Base-by-base conservation (phyloP, 92 coral and sea anemone species). In the Metridium senile region DNA sequence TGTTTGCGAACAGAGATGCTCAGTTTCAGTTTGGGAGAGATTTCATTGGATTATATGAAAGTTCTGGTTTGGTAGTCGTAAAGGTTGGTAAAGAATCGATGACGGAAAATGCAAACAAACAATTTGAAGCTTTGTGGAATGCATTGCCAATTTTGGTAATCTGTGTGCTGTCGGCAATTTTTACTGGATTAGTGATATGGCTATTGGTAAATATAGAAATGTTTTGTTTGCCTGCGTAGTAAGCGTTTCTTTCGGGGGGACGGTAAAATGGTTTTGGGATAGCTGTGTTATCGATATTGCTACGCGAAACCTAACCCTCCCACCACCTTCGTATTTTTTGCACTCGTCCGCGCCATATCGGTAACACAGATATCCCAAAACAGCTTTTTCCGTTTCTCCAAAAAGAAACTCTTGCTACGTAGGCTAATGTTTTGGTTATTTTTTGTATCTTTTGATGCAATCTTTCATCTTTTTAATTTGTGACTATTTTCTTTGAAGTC, bases 1-100 rank as follows among this genome's bases (percentile, higher is more conserved):
- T 66, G 47, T 66, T 66, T 66, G 72, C 72, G 19, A 10, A 66
- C 25, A 20, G 11, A 66, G 21, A 66, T 30, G 53, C 27, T 6
- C 8, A 29, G 1, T 7, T 9, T 7, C 72, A 66, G 21, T 66
- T 66, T 43, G 53, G 28, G 1, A 30, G 72, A 33, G 19, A 66
- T 6, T 66, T 66, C 20, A 27, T 66, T 66, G 47, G 47, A 11
- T 23, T 66, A 1, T 66, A 66, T 23, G 19, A 66, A 20, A 66
- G 72, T 66, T 23, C 72, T 30, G 72, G 72, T 11, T 20, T 66
- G 1, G 53, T 43, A 1, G 72, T 66, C 4, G 16, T 54, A 21
- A 6, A 54, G 13, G 49, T 39, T 4, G 49, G 49, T 4, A 6
- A 39, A 39, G 49, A 39, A 4, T 6, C 6, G 13, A 4, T 13